Evolutionary conservation across 2,888 invertebrate genomes (phyloP).

Genomic region (Trypoxylon attenuatum): DNA sequence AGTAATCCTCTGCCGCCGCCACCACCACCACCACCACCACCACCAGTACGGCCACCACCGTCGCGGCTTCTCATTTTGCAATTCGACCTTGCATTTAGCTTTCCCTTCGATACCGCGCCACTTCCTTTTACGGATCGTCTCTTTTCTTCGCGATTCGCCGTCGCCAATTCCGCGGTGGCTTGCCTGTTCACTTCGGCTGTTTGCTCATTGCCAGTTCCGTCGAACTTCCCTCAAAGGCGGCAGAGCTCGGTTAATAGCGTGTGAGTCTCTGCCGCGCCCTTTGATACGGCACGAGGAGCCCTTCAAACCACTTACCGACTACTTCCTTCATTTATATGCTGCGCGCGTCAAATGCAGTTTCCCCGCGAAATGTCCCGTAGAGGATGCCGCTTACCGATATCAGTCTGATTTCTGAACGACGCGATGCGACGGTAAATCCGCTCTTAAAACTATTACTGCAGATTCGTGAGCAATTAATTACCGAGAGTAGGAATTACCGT

Average conservation of each 20-base stretch:
- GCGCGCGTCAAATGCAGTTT: no score
- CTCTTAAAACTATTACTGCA: no score
- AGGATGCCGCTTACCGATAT: no score
- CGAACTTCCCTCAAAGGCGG: background rate
- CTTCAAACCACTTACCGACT: background rate
- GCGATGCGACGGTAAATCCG: no score
- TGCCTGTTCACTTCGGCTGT: background rate
- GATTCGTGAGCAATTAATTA: no score
- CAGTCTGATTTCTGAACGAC: no score
- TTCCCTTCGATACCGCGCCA: slow-evolving; percentile 22
- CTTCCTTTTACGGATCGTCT: slow-evolving; percentile 5
- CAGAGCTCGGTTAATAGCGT: background rate
- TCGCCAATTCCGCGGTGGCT: background rate
- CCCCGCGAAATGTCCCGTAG: no score
- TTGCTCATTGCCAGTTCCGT: background rate
- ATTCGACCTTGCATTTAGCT: slow-evolving; percentile 45
- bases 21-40: no score
- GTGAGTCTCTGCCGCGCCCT: background rate
- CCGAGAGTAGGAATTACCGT: no score
- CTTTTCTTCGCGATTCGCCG: background rate
- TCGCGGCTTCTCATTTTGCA: slow-evolving; percentile 64
- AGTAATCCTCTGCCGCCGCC: slow-evolving; percentile 65
- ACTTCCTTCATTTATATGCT: background rate
- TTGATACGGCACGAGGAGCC: background rate
- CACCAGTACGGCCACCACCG: no score